Evolutionary conservation across 2,797 vertebrate species (phyloP), one percentile per base, ranked within the genome.

Genomic region (Distichodus sexfasciatus): DNA sequence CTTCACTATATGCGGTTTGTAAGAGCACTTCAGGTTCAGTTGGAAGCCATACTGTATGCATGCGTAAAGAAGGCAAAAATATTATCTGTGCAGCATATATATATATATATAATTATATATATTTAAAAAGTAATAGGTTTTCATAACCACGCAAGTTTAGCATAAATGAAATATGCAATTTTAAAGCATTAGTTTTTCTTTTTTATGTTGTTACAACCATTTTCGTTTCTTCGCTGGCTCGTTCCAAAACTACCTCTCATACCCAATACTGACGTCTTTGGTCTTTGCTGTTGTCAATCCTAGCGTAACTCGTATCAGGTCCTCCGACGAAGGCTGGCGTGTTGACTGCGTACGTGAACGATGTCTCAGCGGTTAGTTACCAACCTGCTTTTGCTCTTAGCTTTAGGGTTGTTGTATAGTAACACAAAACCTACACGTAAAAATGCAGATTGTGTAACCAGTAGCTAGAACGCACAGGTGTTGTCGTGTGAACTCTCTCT

Each of bases 361-460:
- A 14, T 5, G 14, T 35, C 8, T 6, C 26, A 19, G 33, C n/a
- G n/a, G 17, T n/a, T 2, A 21, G 12, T 60, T 23, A 81, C 71
- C 67, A 78, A 83, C 53, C 47, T 62, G 36, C 66, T 66, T 66
- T 74, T 35, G 80, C 66, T 33, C 29, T 33, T 33, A 4, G 31
- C 9, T 33, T 33, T 33, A 4, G 5, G 55, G 62, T 61, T 74
- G 26, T n/a, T 40, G 33, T 82, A 33, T 76, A 76, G 65, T 69
- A 79, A 50, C 57, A 38, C 75, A 82, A 67, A n/a, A 48, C 59
- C 61, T 70, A 36, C 76, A 28, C 73, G 58, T 74, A 76, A 75
- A 43, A 68, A 59, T 65, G 60, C 41, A 65, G 60, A 70, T 29
- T 36, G 26, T 6, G 53, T 50, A 31, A 64, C 53, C 68, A 29